Base-by-base conservation (phyloP, 2,888 invertebrate genomes). In the Ceramica pisi region DNA sequence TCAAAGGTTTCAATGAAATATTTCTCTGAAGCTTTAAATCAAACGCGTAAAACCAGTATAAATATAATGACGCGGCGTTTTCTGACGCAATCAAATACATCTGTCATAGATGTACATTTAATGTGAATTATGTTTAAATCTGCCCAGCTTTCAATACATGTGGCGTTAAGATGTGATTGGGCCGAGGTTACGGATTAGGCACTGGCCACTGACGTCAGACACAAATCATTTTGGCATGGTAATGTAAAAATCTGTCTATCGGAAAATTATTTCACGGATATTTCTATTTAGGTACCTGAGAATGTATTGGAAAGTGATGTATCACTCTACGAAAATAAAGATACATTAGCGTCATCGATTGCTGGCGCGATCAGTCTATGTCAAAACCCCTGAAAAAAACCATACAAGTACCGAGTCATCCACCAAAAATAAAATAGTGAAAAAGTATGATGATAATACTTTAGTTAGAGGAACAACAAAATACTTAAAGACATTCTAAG, bases 121-220 rank as follows among this genome's bases (percentile, higher is more conserved):
- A 74, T 83, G 69, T 78, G 50, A 85, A 74, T 77, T 83, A 81
- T 78, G 70, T 78, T 79, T 70, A 79, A 83, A 79, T 85, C 78
- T 77, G 78, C 56, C 56, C 57, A 66, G 71, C 71, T 75, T 75
- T 76, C 80, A 76, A 70, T 74, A 85, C 78, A 84, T 80, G 76
- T 83, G 80, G 67, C 67, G 65, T 77, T 80, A 76, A 78, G 55
- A 75, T 75, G 73, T 64, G 80, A 85, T 85, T 67, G 71, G 72
- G 60, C 69, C 78, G 68, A 78, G 68, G 67, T 71, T 78, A 75
- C 60, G 67, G 80, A 82, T 84, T 82, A 78, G 48, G 67, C 59
- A 76, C 60, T 21, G n/a, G 16, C 23, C 7, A 38, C 56, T 62
- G 75, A 84, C 85, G 77, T 81, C 73, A 73, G 59, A 53, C 44